phyloP scores from a whole-genome alignment of 2,797 vertebrate species.

The Yasuhikotakia modesta region DNA sequence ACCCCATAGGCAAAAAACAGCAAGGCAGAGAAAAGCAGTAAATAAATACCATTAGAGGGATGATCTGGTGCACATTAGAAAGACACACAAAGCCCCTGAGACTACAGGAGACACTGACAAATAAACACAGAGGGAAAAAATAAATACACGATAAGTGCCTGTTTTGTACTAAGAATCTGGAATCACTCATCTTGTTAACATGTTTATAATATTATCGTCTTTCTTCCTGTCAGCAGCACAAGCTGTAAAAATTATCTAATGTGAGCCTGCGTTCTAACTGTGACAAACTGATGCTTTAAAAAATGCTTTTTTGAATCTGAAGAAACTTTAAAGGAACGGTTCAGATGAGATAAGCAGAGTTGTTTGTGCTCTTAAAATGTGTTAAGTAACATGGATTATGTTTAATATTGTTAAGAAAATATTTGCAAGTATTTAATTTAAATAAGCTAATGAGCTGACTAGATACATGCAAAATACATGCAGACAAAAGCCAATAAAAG shows the following conservation, averaged over 20 bases:
- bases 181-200: constrained; percentile 26
- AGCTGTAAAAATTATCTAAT: constrained; percentile 18
- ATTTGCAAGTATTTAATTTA: no score
- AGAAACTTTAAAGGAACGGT: no score
- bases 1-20: constrained; percentile 69
- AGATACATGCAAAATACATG: no score
- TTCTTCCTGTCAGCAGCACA: constrained; percentile 17
- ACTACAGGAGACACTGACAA: constrained; percentile 21
- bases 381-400: no score
- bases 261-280: background rate
- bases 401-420: no score
- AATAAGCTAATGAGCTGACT: no score
- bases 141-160: constrained; percentile 32
- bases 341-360: no score
- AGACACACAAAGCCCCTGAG: constrained; percentile 28
- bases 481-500: no score
- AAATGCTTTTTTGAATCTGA: no score
- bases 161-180: constrained; percentile 26
- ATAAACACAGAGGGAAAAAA: constrained; percentile 34
- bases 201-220: constrained; percentile 29
- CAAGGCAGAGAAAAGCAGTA: constrained; percentile 29
- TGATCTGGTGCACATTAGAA: constrained; percentile 36
- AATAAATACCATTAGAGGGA: constrained; percentile 30
- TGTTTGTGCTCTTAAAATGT: no score
- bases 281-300: background rate